Percentiles rank a stretch among this genome's conserved stretches.
These are phyloP conservation scores for Ferdinandea cuprea DNA, from an alignment of 2,888 invertebrate species.

Conservation along the genomic window DNA sequence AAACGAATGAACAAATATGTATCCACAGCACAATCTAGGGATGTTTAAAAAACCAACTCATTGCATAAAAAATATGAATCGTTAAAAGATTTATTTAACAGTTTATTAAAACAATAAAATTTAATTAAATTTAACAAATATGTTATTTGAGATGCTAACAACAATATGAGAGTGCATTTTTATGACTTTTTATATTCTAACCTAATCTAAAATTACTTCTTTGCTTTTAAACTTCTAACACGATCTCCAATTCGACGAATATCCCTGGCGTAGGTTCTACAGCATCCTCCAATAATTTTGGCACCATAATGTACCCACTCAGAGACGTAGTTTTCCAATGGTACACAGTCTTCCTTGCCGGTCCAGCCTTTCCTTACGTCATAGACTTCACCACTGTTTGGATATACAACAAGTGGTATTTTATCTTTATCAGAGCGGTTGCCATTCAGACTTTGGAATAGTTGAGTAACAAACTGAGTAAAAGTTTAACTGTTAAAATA, in stretches of 20 bases:
- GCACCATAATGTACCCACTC: slow-evolving; percentile 93
- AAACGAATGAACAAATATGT: no score
- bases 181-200: slow-evolving; percentile 6
- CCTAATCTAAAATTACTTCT: slow-evolving; percentile 23
- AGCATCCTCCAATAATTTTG: slow-evolving; percentile 95
- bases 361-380: slow-evolving; percentile 85
- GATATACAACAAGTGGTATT: slow-evolving; percentile 93
- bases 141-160: slow-evolving; percentile 33
- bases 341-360: slow-evolving; percentile 87
- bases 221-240: slow-evolving; percentile 66
- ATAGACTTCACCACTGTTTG: slow-evolving; percentile 90
- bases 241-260: slow-evolving; percentile 88
- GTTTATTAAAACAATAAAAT: slow-evolving; percentile 18
- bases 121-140: neutral
- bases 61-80: no score
- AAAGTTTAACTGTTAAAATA: neutral
- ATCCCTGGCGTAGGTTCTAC: slow-evolving; percentile 92
- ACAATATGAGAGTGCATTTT: slow-evolving; percentile 24
- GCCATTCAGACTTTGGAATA: slow-evolving; percentile 85
- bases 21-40: no score
- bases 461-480: slow-evolving; percentile 84
- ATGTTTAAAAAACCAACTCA: no score
- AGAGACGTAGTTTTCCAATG: slow-evolving; percentile 88
- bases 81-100: slow-evolving; percentile 2
- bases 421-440: slow-evolving; percentile 81